These are phyloP conservation scores for Drosophila navojoa DNA, from an alignment of 1,140 invertebrate genomes.

Conservation along the genomic window DNA sequence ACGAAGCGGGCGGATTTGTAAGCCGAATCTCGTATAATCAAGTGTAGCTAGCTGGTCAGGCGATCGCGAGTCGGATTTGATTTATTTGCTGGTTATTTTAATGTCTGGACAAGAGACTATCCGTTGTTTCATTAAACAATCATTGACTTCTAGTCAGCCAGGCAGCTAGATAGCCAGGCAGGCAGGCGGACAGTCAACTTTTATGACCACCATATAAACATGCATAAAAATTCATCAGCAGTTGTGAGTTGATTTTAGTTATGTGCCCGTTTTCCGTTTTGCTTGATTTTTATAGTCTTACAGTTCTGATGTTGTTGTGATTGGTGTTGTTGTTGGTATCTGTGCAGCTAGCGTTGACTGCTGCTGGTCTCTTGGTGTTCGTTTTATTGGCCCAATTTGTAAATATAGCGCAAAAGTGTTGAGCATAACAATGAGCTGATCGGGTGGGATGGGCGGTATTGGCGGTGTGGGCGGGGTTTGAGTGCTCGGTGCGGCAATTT, in stretches of 20 bases:
- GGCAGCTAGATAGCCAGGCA: not conserved
- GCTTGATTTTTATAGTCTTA: conserved; percentile 70
- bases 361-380: conserved; percentile 60
- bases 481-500: conserved; percentile 28
- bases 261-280: conserved; percentile 54
- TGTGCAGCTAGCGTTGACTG: conserved; percentile 2
- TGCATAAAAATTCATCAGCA: conserved; percentile 80
- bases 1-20: conserved; percentile 75
- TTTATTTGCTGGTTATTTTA: conserved; percentile 73
- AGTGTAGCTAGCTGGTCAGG: conserved; percentile 50
- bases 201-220: conserved; percentile 77
- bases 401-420: conserved; percentile 80
- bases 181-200: conserved; percentile 35
- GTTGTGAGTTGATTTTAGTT: conserved; percentile 63
- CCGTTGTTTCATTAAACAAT: conserved; percentile 74
- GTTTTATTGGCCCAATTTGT: conserved; percentile 82
- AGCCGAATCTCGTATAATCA: conserved; percentile 62
- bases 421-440: conserved; percentile 75
- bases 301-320: conserved; percentile 54
- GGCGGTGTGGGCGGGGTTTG: not conserved
- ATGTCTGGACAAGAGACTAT: conserved; percentile 41
- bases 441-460: not conserved
- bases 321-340: conserved; percentile 3
- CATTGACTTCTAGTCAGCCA: conserved; percentile 70
- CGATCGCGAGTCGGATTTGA: conserved; percentile 57